Evolutionary conservation across 2,888 invertebrate species (phyloP), one percentile per base, ranked within the genome.

Genomic region (Agrotis puta): DNA sequence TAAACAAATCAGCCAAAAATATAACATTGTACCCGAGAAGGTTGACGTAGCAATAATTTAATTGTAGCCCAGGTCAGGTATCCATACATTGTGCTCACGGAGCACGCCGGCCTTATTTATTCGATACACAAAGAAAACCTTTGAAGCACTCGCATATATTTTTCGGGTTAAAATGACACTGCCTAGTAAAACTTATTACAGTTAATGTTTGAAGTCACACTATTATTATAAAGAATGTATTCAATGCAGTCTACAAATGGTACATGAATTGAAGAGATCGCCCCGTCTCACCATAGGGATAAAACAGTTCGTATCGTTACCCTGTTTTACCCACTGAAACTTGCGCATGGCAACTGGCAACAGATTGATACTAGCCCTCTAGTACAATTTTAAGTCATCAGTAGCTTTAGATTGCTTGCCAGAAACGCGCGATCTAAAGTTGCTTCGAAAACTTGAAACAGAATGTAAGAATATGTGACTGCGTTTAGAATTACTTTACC

Each of bases 311-410:
- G 20, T 16, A 4, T 43, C 20, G 20, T 20, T 16, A 20, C 20
- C 20, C 58, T 58, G 58, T 58, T 58, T 58, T 43, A 58, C 43
- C 27, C 1, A 62, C 33, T 20, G 18, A 33, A 50, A 33, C 4
- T 20, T 62, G 48, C 62, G 62, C 33, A 62, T 62, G 48, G 62
- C 50, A 61, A 61, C n/a, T 61, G 16, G 62, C 11, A 11, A 48
- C n/a, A n/a, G n/a, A n/a, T n/a, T 0, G 6, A 4, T 11, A 20
- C 20, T 6, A 48, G 9, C 27, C 61, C 27, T 20, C n/a, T n/a
- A 1, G 2, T 3, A 50, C 14, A n/a, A 27, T 14, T 39, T 16
- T 27, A 13, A 11, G 18, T 27, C 39, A 27, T 11, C 7, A 58
- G 43, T 57, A 27, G 48, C 45, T 16, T 16, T 68, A 43, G 43